Conservation (phyloP, 2,888 invertebrate genomes). For the Saturnia pavonia region DNA sequence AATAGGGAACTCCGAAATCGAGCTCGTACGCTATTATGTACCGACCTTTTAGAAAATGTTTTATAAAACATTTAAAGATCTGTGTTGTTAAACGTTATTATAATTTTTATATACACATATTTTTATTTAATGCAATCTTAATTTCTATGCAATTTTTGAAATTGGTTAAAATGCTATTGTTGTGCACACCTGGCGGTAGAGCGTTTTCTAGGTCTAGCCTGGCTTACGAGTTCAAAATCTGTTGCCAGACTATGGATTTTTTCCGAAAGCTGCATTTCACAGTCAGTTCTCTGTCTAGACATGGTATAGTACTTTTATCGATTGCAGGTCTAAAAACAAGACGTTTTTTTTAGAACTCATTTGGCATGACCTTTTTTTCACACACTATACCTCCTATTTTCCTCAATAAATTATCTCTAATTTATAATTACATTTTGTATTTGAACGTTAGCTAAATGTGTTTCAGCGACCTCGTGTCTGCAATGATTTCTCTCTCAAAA, state of each 20-base stretch:
- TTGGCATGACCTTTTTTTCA: neutral
- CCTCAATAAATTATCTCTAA: neutral
- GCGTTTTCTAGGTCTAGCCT: neutral
- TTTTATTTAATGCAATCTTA: neutral
- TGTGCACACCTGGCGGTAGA: neutral
- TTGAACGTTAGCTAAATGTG: slow-evolving; percentile 29
- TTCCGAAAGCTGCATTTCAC: neutral
- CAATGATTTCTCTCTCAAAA: slow-evolving; percentile 40
- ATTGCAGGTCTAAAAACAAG: too few species aligned
- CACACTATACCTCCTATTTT: neutral
- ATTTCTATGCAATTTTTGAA: neutral
- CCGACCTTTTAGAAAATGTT: too few species aligned
- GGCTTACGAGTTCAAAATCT: neutral
- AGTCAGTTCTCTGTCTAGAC: neutral
- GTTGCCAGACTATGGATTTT: neutral
- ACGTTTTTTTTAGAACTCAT: neutral
- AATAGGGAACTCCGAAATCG: slow-evolving; percentile 43
- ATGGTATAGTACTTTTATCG: too few species aligned
- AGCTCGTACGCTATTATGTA: slow-evolving; percentile 16
- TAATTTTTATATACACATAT: neutral
- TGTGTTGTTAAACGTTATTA: neutral
- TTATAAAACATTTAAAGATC: neutral
- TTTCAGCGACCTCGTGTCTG: slow-evolving; percentile 43
- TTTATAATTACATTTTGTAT: slow-evolving; percentile 1
- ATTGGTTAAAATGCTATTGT: neutral